Base-by-base conservation (phyloP, 2,888 invertebrate genomes). In the Camptogramma bilineatum region DNA sequence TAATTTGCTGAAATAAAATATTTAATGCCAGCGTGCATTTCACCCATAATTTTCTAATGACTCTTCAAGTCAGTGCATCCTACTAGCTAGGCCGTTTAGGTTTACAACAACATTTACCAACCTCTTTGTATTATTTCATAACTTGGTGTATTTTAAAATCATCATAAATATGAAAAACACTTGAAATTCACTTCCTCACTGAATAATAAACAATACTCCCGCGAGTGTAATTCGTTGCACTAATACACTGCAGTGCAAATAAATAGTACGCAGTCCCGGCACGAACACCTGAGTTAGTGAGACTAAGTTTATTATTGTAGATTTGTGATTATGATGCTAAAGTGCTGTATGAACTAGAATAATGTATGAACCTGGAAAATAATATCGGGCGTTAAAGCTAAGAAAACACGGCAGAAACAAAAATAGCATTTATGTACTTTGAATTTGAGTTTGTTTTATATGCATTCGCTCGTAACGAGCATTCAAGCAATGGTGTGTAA, bases 231-330 rank as follows among this genome's bases (percentile, higher is more conserved):
- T 78, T 75, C 68, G 73, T 67, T 69, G 70, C 76, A 79, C 75
- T 78, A 73, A 76, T 65, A 61, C 56, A 83, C 73, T 79, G 77
- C 77, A 77, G 71, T 73, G 80, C 80, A 80, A 81, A 83, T 82
- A 81, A 83, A 84, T 71, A 73, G 81, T 77, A 79, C 76, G 77
- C 71, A 84, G 80, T 85, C 85, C 68, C 74, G 70, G 85, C 88
- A 86, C 88, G 86, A 79, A 81, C 87, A 85, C 86, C 86, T 89
- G 86, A 88, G 75, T 88, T 88, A 88, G 77, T 82, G 77, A 73
- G 69, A 73, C 77, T 75, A 77, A 78, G 77, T 82, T 83, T 81
- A 82, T 82, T 77, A 71, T 77, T 77, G 44, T 44, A 16, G 13
- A 44, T 44, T 44, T 44, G 73, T 70, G 66, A 68, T 54, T 62